Evolutionary conservation across 2,888 invertebrate species (phyloP).

Genomic region (Lithophane ornitopus): DNA sequence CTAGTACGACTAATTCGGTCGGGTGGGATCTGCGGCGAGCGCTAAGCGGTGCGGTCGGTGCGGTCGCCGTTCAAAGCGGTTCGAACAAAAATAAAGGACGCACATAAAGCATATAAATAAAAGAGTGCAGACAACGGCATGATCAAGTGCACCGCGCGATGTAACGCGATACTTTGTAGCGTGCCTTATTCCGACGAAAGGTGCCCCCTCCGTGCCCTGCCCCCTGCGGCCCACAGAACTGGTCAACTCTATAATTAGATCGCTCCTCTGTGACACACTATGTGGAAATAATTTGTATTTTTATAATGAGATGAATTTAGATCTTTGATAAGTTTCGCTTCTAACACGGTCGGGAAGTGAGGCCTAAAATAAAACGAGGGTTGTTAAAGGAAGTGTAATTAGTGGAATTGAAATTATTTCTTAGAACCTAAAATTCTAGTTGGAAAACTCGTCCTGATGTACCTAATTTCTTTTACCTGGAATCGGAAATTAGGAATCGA

Average conservation of each 20-base stretch:
- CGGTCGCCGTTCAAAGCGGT: constrained; percentile 82
- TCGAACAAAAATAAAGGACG: constrained; percentile 79
- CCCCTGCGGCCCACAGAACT: constrained; percentile 64
- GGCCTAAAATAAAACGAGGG: constrained; percentile 31
- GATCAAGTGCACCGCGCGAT: constrained; percentile 88
- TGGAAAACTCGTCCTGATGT: not conserved
- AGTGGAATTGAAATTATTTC: constrained; percentile 15
- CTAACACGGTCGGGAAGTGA: constrained; percentile 21
- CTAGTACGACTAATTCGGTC: constrained; percentile 73
- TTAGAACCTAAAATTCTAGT: not conserved
- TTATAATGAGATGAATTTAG: constrained; percentile 65
- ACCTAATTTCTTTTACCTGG: not conserved
- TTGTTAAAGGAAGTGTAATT: constrained; percentile 31
- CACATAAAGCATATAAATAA: constrained; percentile 81
- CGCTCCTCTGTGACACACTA: constrained; percentile 71
- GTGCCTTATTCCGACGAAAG: constrained; percentile 79
- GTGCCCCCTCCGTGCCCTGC: constrained; percentile 32
- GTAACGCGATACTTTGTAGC: constrained; percentile 86
- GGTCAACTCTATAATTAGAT: constrained; percentile 83
- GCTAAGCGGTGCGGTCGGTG: constrained; percentile 83
- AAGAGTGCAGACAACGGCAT: constrained; percentile 85
- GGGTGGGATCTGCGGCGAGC: constrained; percentile 76
- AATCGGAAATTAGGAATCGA: not conserved
- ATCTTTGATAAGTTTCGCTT: constrained; percentile 59
- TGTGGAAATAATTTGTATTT: constrained; percentile 65